phyloP scores from a whole-genome alignment of 2,113 vertebrate species.

The Pollachius pollachius region DNA sequence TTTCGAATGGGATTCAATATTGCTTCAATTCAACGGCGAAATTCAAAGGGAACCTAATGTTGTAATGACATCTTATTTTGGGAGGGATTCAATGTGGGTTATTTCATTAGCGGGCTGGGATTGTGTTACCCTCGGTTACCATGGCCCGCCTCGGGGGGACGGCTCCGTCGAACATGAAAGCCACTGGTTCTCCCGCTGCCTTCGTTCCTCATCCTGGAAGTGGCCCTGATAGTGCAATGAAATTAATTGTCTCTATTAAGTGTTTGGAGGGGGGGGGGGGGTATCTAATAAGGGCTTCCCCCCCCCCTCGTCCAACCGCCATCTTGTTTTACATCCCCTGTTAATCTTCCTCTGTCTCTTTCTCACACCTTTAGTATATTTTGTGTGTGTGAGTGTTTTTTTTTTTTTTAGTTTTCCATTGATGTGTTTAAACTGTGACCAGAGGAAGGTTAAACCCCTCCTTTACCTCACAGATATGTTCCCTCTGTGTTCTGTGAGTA shows the following conservation, averaged over 20 bases:
- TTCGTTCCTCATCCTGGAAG: constrained; percentile 61
- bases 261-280: constrained; percentile 28
- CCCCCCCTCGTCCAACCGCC: not conserved
- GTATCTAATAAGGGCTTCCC: constrained; percentile 48
- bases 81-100: constrained; percentile 56
- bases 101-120: constrained; percentile 64
- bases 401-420: too few relatives aligned
- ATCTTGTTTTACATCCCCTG: not conserved
- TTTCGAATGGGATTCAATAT: constrained; percentile 2
- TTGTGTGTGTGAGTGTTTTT: too few relatives aligned
- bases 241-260: constrained; percentile 61
- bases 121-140: too few relatives aligned
- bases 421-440: too few relatives aligned
- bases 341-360: constrained; percentile 13
- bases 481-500: constrained; percentile 44
- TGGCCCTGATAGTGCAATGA: constrained; percentile 49
- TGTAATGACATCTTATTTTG: constrained; percentile 67
- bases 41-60: constrained; percentile 62
- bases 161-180: constrained; percentile 64
- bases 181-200: constrained; percentile 60
- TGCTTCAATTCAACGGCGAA: too few relatives aligned
- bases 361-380: not conserved
- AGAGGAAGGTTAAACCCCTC: constrained; percentile 20
- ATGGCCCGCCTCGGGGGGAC: constrained; percentile 55
- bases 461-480: constrained; percentile 49